Conservation (phyloP, 2,888 invertebrate genomes). For the Leucophenga maculata region DNA sequence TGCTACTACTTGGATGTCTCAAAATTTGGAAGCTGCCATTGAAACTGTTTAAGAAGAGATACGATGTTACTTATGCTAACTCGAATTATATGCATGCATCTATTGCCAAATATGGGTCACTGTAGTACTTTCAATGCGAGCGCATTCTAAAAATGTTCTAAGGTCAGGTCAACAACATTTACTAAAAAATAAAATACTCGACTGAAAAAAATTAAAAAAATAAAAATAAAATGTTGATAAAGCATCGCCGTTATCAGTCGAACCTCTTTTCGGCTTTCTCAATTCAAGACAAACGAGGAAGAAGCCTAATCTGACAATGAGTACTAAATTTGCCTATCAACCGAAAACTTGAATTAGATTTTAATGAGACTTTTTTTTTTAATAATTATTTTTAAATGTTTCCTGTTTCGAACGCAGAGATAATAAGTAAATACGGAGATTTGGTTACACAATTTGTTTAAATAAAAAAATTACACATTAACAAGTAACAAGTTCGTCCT, state of each 20-base stretch:
- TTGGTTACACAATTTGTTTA: no score
- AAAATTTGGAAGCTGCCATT: neutral
- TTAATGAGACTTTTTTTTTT: slow-evolving; percentile 7
- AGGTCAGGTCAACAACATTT: slow-evolving; percentile 16
- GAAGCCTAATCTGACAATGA: neutral
- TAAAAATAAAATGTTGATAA: neutral
- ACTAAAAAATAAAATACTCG: neutral
- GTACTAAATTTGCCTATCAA: slow-evolving; percentile 16
- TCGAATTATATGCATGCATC: no score
- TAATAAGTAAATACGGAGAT: neutral
- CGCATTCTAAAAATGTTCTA: slow-evolving; percentile 10
- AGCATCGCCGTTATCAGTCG: slow-evolving; percentile 17
- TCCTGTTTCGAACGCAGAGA: slow-evolving; percentile 11
- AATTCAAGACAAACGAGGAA: neutral
- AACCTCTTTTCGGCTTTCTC: slow-evolving; percentile 16
- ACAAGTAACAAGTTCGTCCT: no score
- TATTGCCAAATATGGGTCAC: neutral
- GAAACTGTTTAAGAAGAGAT: neutral
- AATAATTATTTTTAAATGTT: slow-evolving; percentile 2
- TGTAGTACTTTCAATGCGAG: neutral
- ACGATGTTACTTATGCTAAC: no score
- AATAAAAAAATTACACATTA: no score
- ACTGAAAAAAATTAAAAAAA: slow-evolving; percentile 3
- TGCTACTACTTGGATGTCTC: neutral
- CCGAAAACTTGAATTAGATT: slow-evolving; percentile 17